Evolutionary conservation across 2,113 vertebrate species (phyloP).

Genomic region (Casuarius casuarius): DNA sequence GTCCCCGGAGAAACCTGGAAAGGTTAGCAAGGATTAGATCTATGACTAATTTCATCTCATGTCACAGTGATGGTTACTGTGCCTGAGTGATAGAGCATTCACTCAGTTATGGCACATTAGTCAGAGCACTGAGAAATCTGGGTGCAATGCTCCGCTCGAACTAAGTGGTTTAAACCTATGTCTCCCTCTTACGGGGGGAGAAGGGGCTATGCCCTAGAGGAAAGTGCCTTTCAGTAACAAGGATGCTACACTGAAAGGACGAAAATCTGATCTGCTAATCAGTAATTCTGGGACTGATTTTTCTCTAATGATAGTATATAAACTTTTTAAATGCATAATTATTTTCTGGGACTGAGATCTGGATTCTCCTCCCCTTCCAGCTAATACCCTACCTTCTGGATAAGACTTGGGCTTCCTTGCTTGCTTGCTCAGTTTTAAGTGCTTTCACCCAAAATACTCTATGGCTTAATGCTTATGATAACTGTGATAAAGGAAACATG

Average conservation of each 20-base stretch:
- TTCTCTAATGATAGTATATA: background rate
- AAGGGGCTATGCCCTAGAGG: background rate
- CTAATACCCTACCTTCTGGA: background rate
- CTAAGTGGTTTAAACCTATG: background rate
- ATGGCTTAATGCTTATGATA: constrained; percentile 13
- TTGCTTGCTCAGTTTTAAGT: constrained; percentile 1
- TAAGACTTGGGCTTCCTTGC: background rate
- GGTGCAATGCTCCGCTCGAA: background rate
- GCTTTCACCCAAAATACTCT: background rate
- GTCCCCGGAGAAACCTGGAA: background rate
- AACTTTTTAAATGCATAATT: background rate
- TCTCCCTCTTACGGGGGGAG: background rate
- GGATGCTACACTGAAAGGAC: background rate
- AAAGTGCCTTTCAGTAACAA: background rate
- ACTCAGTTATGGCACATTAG: background rate
- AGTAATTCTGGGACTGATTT: background rate
- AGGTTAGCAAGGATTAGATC: background rate
- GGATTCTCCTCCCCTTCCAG: background rate
- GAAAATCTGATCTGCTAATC: background rate
- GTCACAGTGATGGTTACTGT: background rate
- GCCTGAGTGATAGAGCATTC: background rate
- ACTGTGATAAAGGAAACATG: background rate
- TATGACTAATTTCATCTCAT: background rate
- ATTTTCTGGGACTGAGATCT: background rate
- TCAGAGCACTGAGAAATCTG: background rate